These are phyloP conservation scores for Cromileptes altivelis DNA, from an alignment of 2,113 vertebrate species.

Conservation along the genomic window DNA sequence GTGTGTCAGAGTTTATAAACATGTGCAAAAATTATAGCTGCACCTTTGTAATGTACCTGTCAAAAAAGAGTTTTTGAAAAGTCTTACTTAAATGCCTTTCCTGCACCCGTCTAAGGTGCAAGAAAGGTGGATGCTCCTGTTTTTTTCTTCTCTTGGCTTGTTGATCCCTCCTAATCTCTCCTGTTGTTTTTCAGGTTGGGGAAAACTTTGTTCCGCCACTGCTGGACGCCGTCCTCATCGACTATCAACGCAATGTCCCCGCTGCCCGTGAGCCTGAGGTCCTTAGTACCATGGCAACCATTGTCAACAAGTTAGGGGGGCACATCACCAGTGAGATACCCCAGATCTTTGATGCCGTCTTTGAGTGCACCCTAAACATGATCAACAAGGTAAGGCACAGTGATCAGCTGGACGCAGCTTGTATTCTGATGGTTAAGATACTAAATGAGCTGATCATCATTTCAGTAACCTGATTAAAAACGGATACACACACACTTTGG, in stretches of 20 bases:
- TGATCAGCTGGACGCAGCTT: not conserved
- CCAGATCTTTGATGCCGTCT: constrained; percentile 99
- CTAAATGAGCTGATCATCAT: not conserved
- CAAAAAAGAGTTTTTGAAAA: not conserved
- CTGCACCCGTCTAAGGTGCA: not conserved
- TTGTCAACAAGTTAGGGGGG: constrained; percentile 97
- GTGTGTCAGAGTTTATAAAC: not conserved
- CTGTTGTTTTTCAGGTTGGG: constrained; percentile 87
- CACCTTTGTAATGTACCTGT: not conserved
- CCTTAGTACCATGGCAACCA: constrained; percentile 99
- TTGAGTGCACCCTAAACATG: constrained; percentile 99
- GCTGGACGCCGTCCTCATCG: constrained; percentile 98
- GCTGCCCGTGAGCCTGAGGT: constrained; percentile 98
- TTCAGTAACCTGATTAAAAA: too few species aligned
- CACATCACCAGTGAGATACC: constrained; percentile 99
- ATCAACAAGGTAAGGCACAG: constrained; percentile 92
- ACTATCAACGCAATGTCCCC: constrained; percentile 98
- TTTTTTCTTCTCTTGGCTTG: not conserved
- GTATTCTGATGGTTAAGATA: not conserved
- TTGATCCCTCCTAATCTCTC: not conserved
- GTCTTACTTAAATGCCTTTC: not conserved
- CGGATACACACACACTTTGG: not conserved
- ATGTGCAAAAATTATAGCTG: not conserved
- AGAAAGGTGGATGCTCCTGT: not conserved
- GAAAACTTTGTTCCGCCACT: constrained; percentile 99